A percentile compares a stretch with the other conserved stretches of the same genome.
These are phyloP conservation scores for Drepanosiphum platanoidis DNA, from an alignment of 2,888 invertebrate species.

Conservation along the genomic window DNA sequence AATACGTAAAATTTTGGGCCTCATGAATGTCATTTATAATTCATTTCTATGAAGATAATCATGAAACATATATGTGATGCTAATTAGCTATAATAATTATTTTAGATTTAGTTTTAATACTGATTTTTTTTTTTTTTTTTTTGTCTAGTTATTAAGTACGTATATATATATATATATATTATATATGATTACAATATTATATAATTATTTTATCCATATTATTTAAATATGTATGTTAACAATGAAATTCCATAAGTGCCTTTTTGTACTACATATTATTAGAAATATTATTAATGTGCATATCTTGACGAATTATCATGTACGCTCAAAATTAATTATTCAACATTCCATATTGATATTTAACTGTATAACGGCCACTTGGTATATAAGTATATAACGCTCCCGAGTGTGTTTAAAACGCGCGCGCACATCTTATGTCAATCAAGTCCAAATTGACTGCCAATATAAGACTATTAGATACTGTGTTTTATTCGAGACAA, in stretches of 20 bases:
- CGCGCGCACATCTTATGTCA: constrained; percentile 38
- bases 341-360: constrained; percentile 58
- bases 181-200: too few species aligned
- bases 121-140: constrained; percentile 53
- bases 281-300: constrained; percentile 52
- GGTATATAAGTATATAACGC: constrained; percentile 8
- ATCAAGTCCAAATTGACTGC: constrained; percentile 61
- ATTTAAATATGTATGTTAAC: constrained; percentile 54
- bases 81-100: constrained; percentile 59
- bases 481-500: constrained; percentile 50
- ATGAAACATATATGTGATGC: constrained; percentile 62
- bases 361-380: constrained; percentile 31
- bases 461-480: constrained; percentile 61
- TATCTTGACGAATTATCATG: constrained; percentile 57
- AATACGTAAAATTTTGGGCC: constrained; percentile 46
- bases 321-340: constrained; percentile 60
- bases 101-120: constrained; percentile 61
- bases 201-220: constrained; percentile 8
- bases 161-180: constrained; percentile 19
- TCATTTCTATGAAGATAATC: constrained; percentile 52
- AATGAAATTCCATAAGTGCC: constrained; percentile 62
- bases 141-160: constrained; percentile 54
- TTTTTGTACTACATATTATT: constrained; percentile 59
- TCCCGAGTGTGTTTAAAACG: constrained; percentile 12
- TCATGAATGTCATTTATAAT: constrained; percentile 52